These are phyloP conservation scores for Grallaria varia DNA, from an alignment of 2,113 vertebrate species.

Conservation along the genomic window DNA sequence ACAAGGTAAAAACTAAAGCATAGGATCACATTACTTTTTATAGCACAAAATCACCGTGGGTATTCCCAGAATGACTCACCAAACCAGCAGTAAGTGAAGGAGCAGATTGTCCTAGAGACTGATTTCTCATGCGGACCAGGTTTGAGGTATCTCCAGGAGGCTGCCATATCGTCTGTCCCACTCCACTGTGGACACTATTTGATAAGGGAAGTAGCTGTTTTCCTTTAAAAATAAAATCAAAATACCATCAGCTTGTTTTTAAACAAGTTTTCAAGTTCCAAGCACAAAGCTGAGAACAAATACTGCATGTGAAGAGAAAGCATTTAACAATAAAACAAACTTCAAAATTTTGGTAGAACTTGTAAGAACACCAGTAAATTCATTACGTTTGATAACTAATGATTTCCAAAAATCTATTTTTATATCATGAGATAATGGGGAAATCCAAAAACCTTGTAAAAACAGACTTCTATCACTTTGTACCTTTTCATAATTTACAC, in stretches of 20 bases:
- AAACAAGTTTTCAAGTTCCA: neutral
- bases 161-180: slow-evolving; percentile 86
- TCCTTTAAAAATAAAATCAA: slow-evolving; percentile 75
- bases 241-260: slow-evolving; percentile 24
- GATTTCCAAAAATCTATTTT: neutral
- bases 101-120: slow-evolving; percentile 91
- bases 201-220: slow-evolving; percentile 94
- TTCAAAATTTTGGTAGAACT: neutral
- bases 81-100: slow-evolving; percentile 93
- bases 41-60: neutral
- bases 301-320: neutral
- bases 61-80: slow-evolving; percentile 82
- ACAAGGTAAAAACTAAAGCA: neutral
- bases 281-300: neutral
- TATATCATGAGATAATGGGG: neutral
- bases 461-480: neutral
- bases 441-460: neutral
- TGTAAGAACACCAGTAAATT: neutral
- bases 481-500: neutral
- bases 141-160: slow-evolving; percentile 86
- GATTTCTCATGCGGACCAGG: slow-evolving; percentile 94
- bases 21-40: neutral
- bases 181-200: slow-evolving; percentile 87
- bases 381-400: neutral
- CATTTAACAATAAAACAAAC: neutral